Evolutionary conservation across 1,140 invertebrate species (phyloP), one percentile per base, ranked within the genome.

Genomic region (Brachionus asplanchnoidis): DNA sequence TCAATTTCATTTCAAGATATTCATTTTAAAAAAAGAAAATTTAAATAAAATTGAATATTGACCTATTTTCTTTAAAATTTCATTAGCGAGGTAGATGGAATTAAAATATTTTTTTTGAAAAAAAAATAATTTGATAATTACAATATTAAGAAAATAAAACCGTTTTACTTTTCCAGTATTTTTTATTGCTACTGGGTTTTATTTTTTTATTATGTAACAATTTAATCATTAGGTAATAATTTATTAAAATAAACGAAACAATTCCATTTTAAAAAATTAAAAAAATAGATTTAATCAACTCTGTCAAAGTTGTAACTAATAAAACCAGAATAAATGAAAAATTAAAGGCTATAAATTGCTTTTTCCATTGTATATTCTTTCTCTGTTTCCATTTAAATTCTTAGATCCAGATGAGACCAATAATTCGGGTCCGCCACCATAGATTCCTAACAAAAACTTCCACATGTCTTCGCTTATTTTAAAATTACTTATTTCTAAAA

Each of bases 401-500:
- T 40, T 73, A 1, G 32, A 14, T 14, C 68, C 68, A 73, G n/a
- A 20, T 20, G 68, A 40, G 17, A 73, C 17, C 17, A 73, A 17
- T 12, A 84, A 17, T 17, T 70, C 82, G 5, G 82, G 82, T 53
- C 82, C 82, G 1, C 82, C 82, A 32, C 82, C 82, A 36, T 84
- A 84, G 12, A 84, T 46, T 26, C 26, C 23, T 17, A 17, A 20
- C 36, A 84, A 84, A 46, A 70, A 84, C 1, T 56, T 70, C 82
- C 82, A 84, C 60, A 84, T 84, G n/a, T 68, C 60, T 84, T 84
- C 65, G n/a, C 28, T 84, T 17, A 84, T 17, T 36, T 70, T 68
- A 56, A 84, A 68, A 84, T 84, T 36, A 36, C 50, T 84, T 2
- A 73, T 73, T 42, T 73, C 68, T 73, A 17, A 40, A 42, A 73